A percentile compares a stretch with the other conserved stretches of the same genome.
These are phyloP conservation scores for Temnothorax rugatulus DNA, from an alignment of 2,888 invertebrate species.

Conservation along the genomic window DNA sequence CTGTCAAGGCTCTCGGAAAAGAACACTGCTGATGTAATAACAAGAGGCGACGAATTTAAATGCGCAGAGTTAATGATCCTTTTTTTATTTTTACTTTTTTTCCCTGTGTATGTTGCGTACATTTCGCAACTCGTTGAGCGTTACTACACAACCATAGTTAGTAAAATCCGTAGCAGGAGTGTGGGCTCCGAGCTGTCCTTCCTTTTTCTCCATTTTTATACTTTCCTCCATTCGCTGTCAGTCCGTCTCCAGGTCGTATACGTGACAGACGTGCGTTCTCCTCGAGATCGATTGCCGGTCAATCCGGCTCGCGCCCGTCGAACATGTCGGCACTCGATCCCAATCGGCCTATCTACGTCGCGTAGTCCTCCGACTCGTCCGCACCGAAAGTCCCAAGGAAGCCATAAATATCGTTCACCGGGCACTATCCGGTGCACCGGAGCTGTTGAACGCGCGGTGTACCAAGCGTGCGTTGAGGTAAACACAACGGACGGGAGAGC, in stretches of 20 bases:
- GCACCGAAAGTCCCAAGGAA: conserved; percentile 29
- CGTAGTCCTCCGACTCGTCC: conserved; percentile 16
- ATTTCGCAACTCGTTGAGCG: neutral
- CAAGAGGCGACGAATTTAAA: neutral
- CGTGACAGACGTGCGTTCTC: conserved; percentile 35
- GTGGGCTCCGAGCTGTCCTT: neutral
- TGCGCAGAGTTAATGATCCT: neutral
- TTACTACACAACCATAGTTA: neutral
- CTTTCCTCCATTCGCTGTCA: neutral
- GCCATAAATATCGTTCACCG: conserved; percentile 43
- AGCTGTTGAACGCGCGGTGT: neutral
- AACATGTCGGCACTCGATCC: conserved; percentile 15
- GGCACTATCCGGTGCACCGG: neutral
- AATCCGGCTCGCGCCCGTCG: conserved; percentile 4
- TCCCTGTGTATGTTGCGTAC: neutral
- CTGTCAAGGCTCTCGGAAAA: conserved; percentile 25
- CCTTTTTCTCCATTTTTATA: neutral
- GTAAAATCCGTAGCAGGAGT: neutral
- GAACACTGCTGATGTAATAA: neutral
- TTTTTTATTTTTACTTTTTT: neutral
- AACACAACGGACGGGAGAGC: neutral
- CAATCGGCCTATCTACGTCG: neutral
- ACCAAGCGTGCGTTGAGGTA: neutral
- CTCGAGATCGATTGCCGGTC: conserved; percentile 13
- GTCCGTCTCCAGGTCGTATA: neutral